Conservation (phyloP, 92 coral and sea anemone species). For the Muricea muricata region DNA sequence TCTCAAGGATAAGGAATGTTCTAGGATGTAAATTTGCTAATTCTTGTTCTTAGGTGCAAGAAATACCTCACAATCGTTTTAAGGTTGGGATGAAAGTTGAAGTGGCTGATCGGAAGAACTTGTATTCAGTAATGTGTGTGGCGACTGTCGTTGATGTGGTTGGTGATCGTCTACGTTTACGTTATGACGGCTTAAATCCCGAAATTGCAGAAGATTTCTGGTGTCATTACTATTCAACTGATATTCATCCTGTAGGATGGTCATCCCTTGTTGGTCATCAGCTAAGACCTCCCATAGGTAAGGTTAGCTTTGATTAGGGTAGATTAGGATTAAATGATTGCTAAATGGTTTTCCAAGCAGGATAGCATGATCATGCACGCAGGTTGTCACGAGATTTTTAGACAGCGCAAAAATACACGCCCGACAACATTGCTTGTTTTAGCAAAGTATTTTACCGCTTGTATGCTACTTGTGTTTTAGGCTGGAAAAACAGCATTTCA, state of each 20-base stretch:
- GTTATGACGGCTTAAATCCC: constrained; percentile 92
- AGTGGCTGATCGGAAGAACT: constrained; percentile 97
- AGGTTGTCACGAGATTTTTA: no score
- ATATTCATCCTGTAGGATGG: constrained; percentile 99
- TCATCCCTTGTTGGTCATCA: constrained; percentile 97
- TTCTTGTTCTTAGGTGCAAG: constrained; percentile 70
- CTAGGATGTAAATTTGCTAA: no score
- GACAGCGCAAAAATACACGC: no score
- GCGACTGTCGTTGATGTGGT: constrained; percentile 98
- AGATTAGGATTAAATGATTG: no score
- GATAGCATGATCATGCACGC: no score
- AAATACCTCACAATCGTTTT: constrained; percentile 93
- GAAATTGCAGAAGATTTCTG: constrained; percentile 98
- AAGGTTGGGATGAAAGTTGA: constrained; percentile 99
- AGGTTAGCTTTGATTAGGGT: no score
- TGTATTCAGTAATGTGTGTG: constrained; percentile 97
- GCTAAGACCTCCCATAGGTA: constrained; percentile 95
- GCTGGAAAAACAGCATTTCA: constrained; percentile 95
- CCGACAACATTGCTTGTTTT: no score
- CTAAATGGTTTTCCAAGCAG: no score
- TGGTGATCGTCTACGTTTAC: constrained; percentile 92
- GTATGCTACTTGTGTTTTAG: constrained; percentile 50
- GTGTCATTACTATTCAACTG: constrained; percentile 98
- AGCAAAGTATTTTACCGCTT: no score
- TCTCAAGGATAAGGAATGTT: background rate